Conservation (phyloP, 2,888 invertebrate species). For the Exocentrus adspersus region DNA sequence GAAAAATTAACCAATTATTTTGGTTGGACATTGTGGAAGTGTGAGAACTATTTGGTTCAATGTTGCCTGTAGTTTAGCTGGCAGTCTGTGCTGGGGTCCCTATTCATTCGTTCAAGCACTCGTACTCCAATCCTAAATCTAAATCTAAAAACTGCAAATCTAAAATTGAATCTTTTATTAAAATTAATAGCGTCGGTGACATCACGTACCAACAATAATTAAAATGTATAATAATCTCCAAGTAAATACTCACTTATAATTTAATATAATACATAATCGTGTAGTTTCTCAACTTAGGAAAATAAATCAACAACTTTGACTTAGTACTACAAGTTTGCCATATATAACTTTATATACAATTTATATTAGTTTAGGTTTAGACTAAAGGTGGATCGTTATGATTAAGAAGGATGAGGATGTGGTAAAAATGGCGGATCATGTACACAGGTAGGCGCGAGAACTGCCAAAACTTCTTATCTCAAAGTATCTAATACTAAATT, state of each 20-base stretch:
- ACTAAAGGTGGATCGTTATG: conserved; percentile 34
- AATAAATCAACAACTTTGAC: conserved; percentile 51
- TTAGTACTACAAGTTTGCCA: conserved; percentile 52
- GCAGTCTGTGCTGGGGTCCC: too few species aligned
- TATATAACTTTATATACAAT: conserved; percentile 61
- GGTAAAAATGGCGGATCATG: conserved; percentile 45
- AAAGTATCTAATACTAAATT: background rate
- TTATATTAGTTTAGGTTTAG: conserved; percentile 38
- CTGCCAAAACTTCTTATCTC: conserved; percentile 22
- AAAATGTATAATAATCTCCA: conserved; percentile 32
- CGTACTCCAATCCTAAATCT: too few species aligned
- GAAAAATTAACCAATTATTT: too few species aligned
- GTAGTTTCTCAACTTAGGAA: conserved; percentile 55
- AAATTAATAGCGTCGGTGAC: conserved; percentile 60
- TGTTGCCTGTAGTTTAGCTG: too few species aligned
- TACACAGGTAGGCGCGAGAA: conserved; percentile 39
- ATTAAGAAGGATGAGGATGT: conserved; percentile 36
- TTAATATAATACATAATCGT: conserved; percentile 55
- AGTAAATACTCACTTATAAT: conserved; percentile 49
- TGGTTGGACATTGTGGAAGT: too few species aligned
- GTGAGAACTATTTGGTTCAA: too few species aligned
- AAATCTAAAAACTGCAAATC: too few species aligned
- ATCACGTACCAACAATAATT: conserved; percentile 42
- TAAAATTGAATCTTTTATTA: conserved; percentile 54
- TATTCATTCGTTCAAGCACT: too few species aligned